Percentiles rank a stretch among this genome's conserved stretches.
These are phyloP conservation scores for Hirundichthys speculiger DNA, from an alignment of 2,113 vertebrate species.

Conservation along the genomic window DNA sequence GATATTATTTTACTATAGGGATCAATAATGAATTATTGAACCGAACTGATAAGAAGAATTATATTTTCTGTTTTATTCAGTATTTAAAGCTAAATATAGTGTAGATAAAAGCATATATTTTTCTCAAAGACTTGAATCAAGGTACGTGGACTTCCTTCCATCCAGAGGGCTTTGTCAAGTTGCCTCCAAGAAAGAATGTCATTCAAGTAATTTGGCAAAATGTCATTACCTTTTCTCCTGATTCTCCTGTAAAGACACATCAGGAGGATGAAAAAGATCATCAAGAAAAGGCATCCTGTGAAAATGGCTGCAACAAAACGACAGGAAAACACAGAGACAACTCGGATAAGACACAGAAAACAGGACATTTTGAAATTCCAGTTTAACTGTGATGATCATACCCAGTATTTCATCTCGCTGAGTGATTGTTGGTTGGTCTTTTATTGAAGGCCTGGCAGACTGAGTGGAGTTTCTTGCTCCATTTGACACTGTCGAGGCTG, in stretches of 20 bases:
- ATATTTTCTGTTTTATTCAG: background rate
- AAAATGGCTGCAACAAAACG: slow-evolving; percentile 26
- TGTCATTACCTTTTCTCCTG: slow-evolving; percentile 50
- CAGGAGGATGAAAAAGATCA: slow-evolving; percentile 26
- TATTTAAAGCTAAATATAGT: background rate
- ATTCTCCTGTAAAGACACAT: slow-evolving; percentile 7
- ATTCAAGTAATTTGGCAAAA: background rate
- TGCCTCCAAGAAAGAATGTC: background rate
- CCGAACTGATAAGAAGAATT: too few species aligned
- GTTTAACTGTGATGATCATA: slow-evolving; percentile 16
- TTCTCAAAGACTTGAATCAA: too few species aligned
- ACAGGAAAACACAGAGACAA: slow-evolving; percentile 27
- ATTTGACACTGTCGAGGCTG: background rate
- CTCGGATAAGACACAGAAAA: slow-evolving; percentile 1
- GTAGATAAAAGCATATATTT: too few species aligned
- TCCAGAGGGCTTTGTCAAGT: too few species aligned
- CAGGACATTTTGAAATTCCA: slow-evolving; percentile 1
- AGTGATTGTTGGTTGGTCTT: background rate
- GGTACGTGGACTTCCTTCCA: too few species aligned
- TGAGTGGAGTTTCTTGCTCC: background rate
- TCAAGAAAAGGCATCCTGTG: slow-evolving; percentile 2
- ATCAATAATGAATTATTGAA: too few species aligned
- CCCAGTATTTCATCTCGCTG: background rate
- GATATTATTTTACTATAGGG: background rate
- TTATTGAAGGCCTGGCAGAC: background rate